Evolutionary conservation across 2,113 vertebrate genomes (phyloP), one percentile per base, ranked within the genome.

Genomic region (Pelobates fuscus): DNA sequence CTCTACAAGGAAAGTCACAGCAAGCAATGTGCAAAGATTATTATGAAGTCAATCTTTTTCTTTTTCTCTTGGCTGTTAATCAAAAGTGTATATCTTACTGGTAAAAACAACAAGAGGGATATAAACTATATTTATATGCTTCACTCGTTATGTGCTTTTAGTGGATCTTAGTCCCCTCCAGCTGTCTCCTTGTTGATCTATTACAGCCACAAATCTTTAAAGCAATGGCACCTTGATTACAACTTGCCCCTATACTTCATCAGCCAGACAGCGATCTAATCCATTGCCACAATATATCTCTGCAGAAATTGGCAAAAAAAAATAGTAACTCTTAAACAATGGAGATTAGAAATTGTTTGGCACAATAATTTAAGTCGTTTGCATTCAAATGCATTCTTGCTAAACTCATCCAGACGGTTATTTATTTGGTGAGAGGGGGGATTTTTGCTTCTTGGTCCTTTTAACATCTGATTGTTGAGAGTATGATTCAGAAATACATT

Each of bases 41-140:
- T 77, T 61, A 68, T 61, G 54, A 77, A 77, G 64, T 68, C 63
- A 29, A 26, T 60, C 64, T 68, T 76, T 67, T 76, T 67, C n/a
- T 55, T 25, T 60, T 54, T 76, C 72, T 59, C 64, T 11, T 61
- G 64, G 65, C 73, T 25, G 57, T 67, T 61, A 68, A 68, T 77
- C 65, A 77, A 20, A 68, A 24, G 41, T n/a, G 26, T 68, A 67
- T 60, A 67, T 68, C 57, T 68, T 52, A 32, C 73, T 68, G 73
- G 55, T 59, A 59, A 75, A 74, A 75, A 59, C 52, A 75, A 75
- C 72, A 67, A 67, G 54, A 68, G 65, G 46, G 17, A 67, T 61
- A 77, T 77, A 77, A 77, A 77, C 55, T 60, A 60, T 77, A 67
- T 77, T 77, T 77, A 68, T 77, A 25, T 25, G 73, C 55, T 64